Evolutionary conservation across 2,113 vertebrate genomes (phyloP).

Genomic region (Erythrocercus mccallii): DNA sequence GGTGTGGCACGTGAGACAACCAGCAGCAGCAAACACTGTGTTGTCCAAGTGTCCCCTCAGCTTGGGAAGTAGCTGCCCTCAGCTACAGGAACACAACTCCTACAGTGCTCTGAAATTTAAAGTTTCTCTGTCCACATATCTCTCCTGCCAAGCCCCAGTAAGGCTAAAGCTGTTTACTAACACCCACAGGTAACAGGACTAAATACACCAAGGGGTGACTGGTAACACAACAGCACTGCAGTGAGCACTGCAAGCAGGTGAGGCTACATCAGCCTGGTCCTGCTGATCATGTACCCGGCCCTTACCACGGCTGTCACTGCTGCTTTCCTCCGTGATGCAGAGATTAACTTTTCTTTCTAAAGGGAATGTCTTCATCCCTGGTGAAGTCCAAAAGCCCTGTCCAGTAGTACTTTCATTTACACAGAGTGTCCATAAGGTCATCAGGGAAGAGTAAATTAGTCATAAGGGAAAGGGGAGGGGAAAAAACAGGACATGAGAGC

Average conservation of each 20-base stretch:
- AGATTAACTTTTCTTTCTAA: not conserved
- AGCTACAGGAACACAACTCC: not conserved
- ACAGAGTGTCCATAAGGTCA: not conserved
- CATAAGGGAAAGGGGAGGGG: not conserved
- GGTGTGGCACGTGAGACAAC: fast-evolving
- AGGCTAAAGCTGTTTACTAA: not conserved
- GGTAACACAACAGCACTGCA: not conserved
- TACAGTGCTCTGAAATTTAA: not conserved
- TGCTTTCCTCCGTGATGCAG: not conserved
- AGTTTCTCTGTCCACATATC: not conserved
- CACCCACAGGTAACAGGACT: not conserved
- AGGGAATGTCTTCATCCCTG: not conserved
- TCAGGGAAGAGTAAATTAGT: not conserved
- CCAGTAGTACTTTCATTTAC: not conserved
- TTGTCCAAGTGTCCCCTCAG: not conserved
- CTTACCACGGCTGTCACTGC: not conserved
- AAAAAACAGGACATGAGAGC: not conserved
- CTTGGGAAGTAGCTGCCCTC: not conserved
- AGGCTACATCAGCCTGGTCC: not conserved
- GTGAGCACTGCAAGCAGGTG: not conserved
- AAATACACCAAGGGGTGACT: not conserved
- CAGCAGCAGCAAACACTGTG: fast-evolving
- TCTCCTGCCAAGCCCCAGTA: not conserved
- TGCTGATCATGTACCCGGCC: not conserved
- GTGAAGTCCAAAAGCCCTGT: not conserved